Conservation (phyloP, 2,113 vertebrate species). For the Hyperopisus bebe region DNA sequence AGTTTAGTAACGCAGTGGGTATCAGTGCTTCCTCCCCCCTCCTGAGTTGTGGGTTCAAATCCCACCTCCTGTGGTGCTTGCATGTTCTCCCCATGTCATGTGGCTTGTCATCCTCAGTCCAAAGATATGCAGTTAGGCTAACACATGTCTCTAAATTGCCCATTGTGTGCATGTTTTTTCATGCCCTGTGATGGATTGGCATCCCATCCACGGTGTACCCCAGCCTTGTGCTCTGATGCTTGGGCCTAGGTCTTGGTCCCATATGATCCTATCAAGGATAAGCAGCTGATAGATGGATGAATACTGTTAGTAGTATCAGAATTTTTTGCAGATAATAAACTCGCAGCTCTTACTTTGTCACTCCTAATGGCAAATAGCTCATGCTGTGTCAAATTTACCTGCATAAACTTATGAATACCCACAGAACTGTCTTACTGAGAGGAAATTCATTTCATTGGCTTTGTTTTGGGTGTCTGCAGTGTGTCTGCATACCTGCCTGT, state of each 20-base stretch:
- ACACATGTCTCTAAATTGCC: neutral
- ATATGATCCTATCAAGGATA: neutral
- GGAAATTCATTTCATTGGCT: neutral
- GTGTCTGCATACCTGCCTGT: neutral
- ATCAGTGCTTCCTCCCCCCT: neutral
- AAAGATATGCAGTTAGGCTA: neutral
- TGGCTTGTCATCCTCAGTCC: neutral
- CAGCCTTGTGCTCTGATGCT: neutral
- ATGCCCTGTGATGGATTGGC: neutral
- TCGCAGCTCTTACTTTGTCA: neutral
- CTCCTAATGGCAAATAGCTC: neutral
- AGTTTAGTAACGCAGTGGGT: neutral
- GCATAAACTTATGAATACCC: neutral
- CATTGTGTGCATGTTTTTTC: neutral
- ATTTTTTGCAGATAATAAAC: neutral
- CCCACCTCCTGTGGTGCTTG: neutral
- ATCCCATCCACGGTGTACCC: neutral
- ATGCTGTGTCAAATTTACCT: neutral
- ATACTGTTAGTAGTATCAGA: neutral
- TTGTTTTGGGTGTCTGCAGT: neutral
- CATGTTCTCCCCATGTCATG: neutral
- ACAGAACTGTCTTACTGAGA: neutral
- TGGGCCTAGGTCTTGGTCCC: neutral
- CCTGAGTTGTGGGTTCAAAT: neutral
- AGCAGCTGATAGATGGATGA: neutral